A percentile compares a stretch with the other conserved stretches of the same genome.
phyloP scores from a whole-genome alignment of 2,113 vertebrate genomes.

The Aythya baeri region DNA sequence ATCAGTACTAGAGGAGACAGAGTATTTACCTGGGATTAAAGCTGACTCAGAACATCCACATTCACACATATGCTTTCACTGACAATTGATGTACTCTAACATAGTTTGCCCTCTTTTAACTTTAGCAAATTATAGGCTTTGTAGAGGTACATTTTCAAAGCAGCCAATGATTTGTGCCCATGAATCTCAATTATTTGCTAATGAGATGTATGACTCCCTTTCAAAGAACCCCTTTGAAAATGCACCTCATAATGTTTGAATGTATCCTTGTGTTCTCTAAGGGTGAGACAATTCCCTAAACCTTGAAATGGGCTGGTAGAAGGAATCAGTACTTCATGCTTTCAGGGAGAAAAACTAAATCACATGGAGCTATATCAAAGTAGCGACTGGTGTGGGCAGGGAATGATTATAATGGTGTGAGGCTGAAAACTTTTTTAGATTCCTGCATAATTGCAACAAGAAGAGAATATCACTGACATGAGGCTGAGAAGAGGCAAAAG shows the following conservation, averaged over 20 bases:
- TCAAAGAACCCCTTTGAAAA: conserved; percentile 25
- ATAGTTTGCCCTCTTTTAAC: neutral
- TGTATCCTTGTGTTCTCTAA: neutral
- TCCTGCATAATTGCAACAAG: conserved; percentile 6
- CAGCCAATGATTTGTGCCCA: neutral
- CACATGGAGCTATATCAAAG: neutral
- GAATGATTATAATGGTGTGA: neutral
- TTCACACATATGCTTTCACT: neutral
- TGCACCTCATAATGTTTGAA: neutral
- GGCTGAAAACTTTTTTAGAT: conserved; percentile 30
- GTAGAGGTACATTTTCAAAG: neutral
- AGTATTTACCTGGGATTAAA: neutral
- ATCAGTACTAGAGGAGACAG: neutral
- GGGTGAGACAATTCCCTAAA: neutral
- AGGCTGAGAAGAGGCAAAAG: conserved; percentile 11
- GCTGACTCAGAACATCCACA: neutral
- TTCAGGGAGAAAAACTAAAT: neutral
- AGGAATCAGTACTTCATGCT: conserved; percentile 4
- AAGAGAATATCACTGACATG: neutral
- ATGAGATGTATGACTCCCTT: conserved; percentile 33
- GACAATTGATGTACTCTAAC: neutral
- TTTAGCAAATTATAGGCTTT: conserved; percentile 11
- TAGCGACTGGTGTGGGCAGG: neutral
- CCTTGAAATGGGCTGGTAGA: conserved; percentile 15
- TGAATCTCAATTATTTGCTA: conserved; percentile 48